Evolutionary conservation across 2,888 invertebrate species (phyloP).

Genomic region (Epirrhoe alternata): DNA sequence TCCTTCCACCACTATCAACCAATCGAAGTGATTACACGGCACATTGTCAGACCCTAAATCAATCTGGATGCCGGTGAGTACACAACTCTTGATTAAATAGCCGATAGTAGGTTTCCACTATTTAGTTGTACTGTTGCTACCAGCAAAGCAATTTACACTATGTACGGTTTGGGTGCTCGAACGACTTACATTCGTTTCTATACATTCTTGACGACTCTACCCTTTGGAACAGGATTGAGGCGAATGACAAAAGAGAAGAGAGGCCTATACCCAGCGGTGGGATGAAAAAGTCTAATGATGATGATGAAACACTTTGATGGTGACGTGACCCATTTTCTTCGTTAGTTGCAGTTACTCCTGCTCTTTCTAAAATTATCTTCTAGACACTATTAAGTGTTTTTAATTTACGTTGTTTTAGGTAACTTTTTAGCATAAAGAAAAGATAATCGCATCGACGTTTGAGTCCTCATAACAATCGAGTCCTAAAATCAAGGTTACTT

Average conservation of each 20-base stretch:
- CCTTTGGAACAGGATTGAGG: too few species aligned
- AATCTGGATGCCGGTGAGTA: slow-evolving; percentile 29
- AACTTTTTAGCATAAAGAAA: too few species aligned
- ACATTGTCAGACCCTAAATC: slow-evolving; percentile 27
- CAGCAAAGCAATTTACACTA: background rate
- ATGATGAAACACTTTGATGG: too few species aligned
- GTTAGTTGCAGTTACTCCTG: too few species aligned
- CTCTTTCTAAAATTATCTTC: too few species aligned
- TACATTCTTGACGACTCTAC: too few species aligned
- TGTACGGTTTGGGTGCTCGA: background rate
- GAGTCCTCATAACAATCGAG: background rate
- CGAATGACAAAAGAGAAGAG: too few species aligned
- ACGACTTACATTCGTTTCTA: background rate
- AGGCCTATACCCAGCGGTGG: too few species aligned
- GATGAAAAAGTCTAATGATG: too few species aligned
- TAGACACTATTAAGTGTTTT: too few species aligned
- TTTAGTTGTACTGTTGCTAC: background rate
- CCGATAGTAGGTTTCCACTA: slow-evolving; percentile 19
- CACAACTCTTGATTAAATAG: slow-evolving; percentile 30
- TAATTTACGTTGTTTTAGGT: too few species aligned
- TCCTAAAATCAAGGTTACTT: background rate
- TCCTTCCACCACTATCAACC: slow-evolving; percentile 27
- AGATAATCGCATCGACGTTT: background rate
- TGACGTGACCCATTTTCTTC: too few species aligned
- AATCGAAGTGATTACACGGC: slow-evolving; percentile 31